phyloP scores from a whole-genome alignment of 2,113 vertebrate species.

The Macroglossus sobrinus region DNA sequence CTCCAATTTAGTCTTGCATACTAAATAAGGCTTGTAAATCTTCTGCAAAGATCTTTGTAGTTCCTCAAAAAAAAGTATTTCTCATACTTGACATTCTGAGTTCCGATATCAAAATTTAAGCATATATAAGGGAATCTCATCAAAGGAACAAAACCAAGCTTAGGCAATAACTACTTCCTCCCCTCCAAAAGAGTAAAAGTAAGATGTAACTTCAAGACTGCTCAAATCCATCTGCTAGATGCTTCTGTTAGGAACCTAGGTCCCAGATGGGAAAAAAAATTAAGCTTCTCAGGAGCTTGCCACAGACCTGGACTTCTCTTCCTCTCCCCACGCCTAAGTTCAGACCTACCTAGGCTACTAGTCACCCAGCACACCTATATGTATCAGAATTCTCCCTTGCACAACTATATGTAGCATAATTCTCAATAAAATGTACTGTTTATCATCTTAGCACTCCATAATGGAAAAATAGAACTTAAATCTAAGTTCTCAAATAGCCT shows the following conservation, averaged over 20 bases:
- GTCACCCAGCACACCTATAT: neutral
- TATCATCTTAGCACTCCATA: neutral
- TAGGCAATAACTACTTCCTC: neutral
- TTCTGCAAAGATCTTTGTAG: neutral
- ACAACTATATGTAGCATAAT: neutral
- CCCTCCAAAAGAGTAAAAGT: neutral
- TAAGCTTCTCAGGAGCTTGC: neutral
- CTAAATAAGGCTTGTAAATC: neutral
- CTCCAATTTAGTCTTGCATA: constrained; percentile 12
- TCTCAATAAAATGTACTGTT: neutral
- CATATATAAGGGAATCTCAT: neutral
- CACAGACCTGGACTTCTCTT: neutral
- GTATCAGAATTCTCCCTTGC: neutral
- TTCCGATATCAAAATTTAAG: neutral
- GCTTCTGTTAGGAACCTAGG: neutral
- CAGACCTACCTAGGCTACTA: neutral
- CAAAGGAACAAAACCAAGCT: neutral
- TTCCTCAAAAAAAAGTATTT: neutral
- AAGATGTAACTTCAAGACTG: neutral
- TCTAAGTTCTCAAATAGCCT: neutral
- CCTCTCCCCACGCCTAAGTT: neutral
- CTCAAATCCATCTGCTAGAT: neutral
- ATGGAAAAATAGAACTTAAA: neutral
- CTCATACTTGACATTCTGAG: neutral
- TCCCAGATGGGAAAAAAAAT: neutral